phyloP scores from a whole-genome alignment of 2,888 invertebrate species.

The Rosalia funebris region DNA sequence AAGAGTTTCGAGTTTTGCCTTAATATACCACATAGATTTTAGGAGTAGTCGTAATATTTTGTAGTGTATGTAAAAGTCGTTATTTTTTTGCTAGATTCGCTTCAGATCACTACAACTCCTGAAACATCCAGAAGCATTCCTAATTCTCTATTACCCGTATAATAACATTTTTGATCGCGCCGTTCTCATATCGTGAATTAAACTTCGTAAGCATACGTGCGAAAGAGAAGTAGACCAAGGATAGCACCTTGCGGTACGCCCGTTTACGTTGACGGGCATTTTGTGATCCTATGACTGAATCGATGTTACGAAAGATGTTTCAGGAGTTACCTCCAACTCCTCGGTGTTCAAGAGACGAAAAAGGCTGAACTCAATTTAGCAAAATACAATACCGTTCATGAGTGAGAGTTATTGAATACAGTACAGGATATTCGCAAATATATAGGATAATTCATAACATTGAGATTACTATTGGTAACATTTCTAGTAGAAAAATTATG shows the following conservation, averaged over 20 bases:
- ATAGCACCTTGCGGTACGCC: background rate
- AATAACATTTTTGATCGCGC: no score
- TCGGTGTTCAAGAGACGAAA: background rate
- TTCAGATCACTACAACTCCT: no score
- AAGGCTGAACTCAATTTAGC: background rate
- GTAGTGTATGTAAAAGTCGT: slow-evolving; percentile 7
- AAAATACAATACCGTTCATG: background rate
- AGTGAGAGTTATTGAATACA: slow-evolving; percentile 14
- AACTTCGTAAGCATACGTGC: background rate
- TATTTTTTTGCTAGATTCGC: slow-evolving; percentile 9
- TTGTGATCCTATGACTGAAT: no score
- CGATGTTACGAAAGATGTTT: no score
- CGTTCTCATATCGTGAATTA: no score
- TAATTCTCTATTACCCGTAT: no score
- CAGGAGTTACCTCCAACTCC: no score
- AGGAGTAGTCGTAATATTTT: slow-evolving; percentile 26
- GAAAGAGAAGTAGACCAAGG: background rate
- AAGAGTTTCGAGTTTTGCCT: slow-evolving; percentile 39
- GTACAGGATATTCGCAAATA: slow-evolving; percentile 17
- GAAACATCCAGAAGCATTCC: no score
- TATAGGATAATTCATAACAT: slow-evolving; percentile 4
- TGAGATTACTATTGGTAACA: slow-evolving; percentile 16
- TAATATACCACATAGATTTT: slow-evolving; percentile 35
- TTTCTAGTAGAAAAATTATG: slow-evolving; percentile 19
- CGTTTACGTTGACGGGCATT: no score